These are phyloP conservation scores for Sinocyclocheilus rhinocerous DNA, from an alignment of 2,113 vertebrate genomes.

Conservation along the genomic window DNA sequence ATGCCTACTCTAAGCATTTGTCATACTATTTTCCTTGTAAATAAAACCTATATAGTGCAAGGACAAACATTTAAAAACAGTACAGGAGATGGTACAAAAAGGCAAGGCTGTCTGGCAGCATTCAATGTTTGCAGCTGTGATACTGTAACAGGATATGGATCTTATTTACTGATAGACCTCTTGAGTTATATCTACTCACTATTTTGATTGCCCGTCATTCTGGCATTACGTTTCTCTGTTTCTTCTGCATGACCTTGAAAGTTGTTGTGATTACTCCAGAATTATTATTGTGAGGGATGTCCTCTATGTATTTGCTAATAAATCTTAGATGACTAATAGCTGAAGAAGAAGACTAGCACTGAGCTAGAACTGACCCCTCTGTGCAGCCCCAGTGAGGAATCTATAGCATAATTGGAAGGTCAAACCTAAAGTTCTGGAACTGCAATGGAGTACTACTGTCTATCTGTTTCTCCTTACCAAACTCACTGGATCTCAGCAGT, in stretches of 20 bases:
- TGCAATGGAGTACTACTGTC: not conserved
- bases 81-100: not conserved
- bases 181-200: not conserved
- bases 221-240: not conserved
- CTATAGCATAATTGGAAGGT: slow-evolving; percentile 1
- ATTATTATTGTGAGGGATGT: not conserved
- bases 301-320: not conserved
- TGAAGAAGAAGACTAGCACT: not conserved
- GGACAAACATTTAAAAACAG: too few relatives aligned
- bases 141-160: not conserved
- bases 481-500: not conserved
- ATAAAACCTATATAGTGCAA: too few relatives aligned
- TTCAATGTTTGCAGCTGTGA: not conserved
- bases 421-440: not conserved
- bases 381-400: not conserved
- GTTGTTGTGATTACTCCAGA: not conserved
- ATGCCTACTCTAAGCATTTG: too few relatives aligned
- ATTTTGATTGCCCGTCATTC: not conserved
- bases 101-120: not conserved
- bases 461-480: not conserved
- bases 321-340: not conserved
- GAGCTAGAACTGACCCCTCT: not conserved
- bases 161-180: not conserved
- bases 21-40: too few relatives aligned
- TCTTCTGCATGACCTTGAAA: not conserved